Evolutionary conservation across 2,888 invertebrate species (phyloP).

Genomic region (Melieria picta): DNA sequence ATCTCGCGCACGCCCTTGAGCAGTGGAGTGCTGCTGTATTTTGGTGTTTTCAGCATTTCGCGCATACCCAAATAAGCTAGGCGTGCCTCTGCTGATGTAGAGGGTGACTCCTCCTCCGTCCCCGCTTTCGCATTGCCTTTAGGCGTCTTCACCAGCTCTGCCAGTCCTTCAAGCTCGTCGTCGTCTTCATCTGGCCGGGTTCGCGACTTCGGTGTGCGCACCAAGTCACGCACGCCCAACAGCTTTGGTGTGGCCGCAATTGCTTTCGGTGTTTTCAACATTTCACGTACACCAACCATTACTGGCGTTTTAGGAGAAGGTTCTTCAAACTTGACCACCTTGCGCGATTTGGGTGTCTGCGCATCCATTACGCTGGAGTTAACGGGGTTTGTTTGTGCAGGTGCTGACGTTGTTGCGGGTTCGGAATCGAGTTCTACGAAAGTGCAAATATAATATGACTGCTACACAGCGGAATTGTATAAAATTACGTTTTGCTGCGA

Average conservation of each 20-base stretch:
- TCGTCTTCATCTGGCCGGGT: conserved; percentile 24
- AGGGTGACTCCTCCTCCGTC: not conserved
- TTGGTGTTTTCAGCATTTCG: conserved; percentile 54
- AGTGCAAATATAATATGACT: too few relatives aligned
- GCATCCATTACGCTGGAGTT: too few relatives aligned
- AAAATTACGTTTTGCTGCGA: not conserved
- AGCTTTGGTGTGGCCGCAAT: conserved; percentile 38
- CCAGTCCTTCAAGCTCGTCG: conserved; percentile 45
- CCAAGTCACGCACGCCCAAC: conserved; percentile 40
- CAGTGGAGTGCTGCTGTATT: conserved; percentile 46
- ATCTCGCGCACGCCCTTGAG: conserved; percentile 51
- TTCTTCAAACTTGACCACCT: conserved; percentile 12
- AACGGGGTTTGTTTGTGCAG: too few relatives aligned
- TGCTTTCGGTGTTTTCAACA: conserved; percentile 43
- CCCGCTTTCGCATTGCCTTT: conserved; percentile 15
- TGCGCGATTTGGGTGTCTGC: conserved; percentile 23
- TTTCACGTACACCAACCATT: conserved; percentile 43
- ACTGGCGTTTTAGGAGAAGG: conserved; percentile 50
- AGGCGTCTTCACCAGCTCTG: conserved; percentile 54
- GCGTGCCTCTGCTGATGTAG: conserved; percentile 20
- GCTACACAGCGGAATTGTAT: not conserved
- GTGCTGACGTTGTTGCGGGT: too few relatives aligned
- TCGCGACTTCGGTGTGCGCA: conserved; percentile 46
- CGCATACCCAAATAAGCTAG: conserved; percentile 43
- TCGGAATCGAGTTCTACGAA: too few relatives aligned